phyloP scores from a whole-genome alignment of 2,113 vertebrate species.

The Ageneiosus marmoratus region DNA sequence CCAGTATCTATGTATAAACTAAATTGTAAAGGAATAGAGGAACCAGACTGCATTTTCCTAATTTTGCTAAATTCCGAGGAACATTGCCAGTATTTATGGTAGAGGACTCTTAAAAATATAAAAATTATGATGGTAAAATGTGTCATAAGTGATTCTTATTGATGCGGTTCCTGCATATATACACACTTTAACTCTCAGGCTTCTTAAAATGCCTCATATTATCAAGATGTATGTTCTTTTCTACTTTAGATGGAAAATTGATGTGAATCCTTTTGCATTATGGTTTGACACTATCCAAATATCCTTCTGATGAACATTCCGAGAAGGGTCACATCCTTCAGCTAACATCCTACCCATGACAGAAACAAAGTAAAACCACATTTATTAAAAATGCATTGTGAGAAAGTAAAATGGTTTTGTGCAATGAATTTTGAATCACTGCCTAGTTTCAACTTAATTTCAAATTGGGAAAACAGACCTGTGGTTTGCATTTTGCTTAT shows the following conservation, averaged over 20 bases:
- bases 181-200: background rate
- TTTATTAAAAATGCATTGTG: slow-evolving; percentile 70
- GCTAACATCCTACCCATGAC: slow-evolving; percentile 59
- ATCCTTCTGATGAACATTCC: slow-evolving; percentile 64
- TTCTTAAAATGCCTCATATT: background rate
- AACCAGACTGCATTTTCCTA: background rate
- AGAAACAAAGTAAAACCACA: slow-evolving; percentile 69
- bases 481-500: slow-evolving; percentile 68
- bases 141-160: background rate
- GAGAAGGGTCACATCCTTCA: slow-evolving; percentile 66
- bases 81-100: background rate
- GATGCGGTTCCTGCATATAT: background rate
- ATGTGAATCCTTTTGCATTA: slow-evolving; percentile 53
- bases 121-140: background rate
- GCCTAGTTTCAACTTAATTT: slow-evolving; percentile 61
- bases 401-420: slow-evolving; percentile 62
- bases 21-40: background rate
- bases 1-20: background rate
- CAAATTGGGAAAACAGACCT: slow-evolving; percentile 73
- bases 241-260: slow-evolving; percentile 22
- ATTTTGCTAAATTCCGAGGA: background rate
- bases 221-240: slow-evolving; percentile 6
- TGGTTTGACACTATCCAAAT: slow-evolving; percentile 57
- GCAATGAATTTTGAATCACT: slow-evolving; percentile 64
- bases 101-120: background rate